Evolutionary conservation across 2,797 vertebrate genomes (phyloP), one percentile per base, ranked within the genome.

Genomic region (Euthynnus affinis): DNA sequence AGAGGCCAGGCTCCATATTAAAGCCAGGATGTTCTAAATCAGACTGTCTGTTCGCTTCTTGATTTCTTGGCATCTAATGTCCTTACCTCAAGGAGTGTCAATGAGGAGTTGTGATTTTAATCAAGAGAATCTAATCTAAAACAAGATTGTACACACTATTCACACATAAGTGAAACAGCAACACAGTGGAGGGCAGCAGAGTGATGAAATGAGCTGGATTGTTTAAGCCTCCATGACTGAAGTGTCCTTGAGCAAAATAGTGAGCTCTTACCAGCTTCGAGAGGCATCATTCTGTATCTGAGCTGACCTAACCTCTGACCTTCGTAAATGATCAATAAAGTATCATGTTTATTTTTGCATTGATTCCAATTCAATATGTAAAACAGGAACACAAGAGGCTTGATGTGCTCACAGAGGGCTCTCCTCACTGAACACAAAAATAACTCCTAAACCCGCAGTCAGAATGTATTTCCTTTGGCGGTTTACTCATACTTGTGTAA

Each of bases 101-200:
- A 9, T 20, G 34, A 71, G 0, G n/a, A 82, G 67, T 49, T 49
- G 27, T 8, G 64, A 73, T 57, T 78, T 78, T 22, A 77, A 64
- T 79, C 70, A 73, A n/a, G 73, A 27, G 75, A 76, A 74, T 67
- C 13, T 23, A 82, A 78, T 83, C 27, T 5, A 61, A 66, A 3
- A 4, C 51, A 23, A 59, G 71, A 66, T 6, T 1, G 27, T 48
- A 1, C 1, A 4, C 61, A 29, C 17, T 60, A 2, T 71, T 58
- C 59, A 20, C 32, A 44, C 59, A 25, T 32, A 63, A 42, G 12
- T 46, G 59, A 70, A 69, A 34, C 55, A 12, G 34, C 18, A n/a
- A n/a, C 46, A 49, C 55, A 1, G 1, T 2, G 20, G 64, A 76
- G 58, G 65, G 42, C 67, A 34, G 60, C 70, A 18, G 14, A 53